These are phyloP conservation scores for Pachycephus smyrnensis DNA, from an alignment of 2,888 invertebrate genomes.

Conservation along the genomic window DNA sequence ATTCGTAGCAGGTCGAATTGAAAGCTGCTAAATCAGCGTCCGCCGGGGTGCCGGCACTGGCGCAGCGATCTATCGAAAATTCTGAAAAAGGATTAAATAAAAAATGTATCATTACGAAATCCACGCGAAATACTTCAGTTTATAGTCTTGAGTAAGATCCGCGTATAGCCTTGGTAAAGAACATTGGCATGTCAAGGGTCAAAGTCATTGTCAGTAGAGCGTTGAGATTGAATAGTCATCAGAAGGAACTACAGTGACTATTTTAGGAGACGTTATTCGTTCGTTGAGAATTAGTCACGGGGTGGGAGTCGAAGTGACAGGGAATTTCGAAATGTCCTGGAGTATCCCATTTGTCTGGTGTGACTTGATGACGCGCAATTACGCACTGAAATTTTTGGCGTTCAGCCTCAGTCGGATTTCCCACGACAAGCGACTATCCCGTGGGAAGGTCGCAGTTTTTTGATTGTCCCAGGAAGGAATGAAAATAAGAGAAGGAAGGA, in stretches of 20 bases:
- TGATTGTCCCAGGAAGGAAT: not conserved
- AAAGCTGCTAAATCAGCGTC: slow-evolving; percentile 87
- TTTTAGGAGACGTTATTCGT: not conserved
- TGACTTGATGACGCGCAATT: not conserved
- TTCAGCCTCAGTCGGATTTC: not conserved
- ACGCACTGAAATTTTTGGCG: not conserved
- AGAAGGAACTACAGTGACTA: not conserved
- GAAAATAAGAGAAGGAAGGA: not conserved
- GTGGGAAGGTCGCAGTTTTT: not conserved
- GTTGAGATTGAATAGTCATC: not conserved
- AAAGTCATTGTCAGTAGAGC: not conserved
- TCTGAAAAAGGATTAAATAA: slow-evolving; percentile 69
- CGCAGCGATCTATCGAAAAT: slow-evolving; percentile 87
- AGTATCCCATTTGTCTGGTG: not conserved
- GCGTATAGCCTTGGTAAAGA: not conserved
- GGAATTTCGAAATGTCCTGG: not conserved
- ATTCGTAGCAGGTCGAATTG: slow-evolving; percentile 89
- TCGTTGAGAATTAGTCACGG: not conserved
- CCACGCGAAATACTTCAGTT: not conserved
- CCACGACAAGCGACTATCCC: not conserved
- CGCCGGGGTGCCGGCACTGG: slow-evolving; percentile 79
- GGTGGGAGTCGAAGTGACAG: not conserved
- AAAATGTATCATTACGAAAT: not conserved
- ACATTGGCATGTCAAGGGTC: not conserved
- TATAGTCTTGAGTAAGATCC: not conserved